Evolutionary conservation across 2,113 vertebrate genomes (phyloP).

Genomic region (Gallinago media): DNA sequence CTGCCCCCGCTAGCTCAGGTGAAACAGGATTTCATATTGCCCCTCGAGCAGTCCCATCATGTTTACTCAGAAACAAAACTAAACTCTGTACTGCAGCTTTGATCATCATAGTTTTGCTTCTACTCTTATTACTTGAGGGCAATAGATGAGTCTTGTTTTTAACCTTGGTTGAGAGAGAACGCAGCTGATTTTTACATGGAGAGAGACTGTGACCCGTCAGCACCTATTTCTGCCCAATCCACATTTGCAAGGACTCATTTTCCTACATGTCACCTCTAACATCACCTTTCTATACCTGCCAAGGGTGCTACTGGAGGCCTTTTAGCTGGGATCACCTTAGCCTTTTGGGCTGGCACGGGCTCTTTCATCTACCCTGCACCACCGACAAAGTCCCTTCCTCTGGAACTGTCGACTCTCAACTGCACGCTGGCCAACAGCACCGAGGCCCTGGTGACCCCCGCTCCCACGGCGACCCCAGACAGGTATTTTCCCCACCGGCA

Average conservation of each 20-base stretch:
- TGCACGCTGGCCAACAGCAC: constrained; percentile 67
- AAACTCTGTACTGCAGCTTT: neutral
- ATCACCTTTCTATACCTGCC: neutral
- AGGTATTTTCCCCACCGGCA: constrained; percentile 37
- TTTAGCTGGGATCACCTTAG: constrained; percentile 73
- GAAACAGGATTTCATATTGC: neutral
- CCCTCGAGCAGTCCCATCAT: neutral
- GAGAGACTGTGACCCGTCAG: fast-evolving
- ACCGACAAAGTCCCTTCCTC: constrained; percentile 69
- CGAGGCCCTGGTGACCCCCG: neutral
- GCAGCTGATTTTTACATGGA: neutral
- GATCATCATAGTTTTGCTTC: neutral
- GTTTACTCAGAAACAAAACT: neutral
- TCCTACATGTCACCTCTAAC: neutral
- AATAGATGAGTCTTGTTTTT: neutral
- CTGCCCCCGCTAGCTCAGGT: neutral
- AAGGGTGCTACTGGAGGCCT: constrained; percentile 85
- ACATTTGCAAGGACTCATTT: fast-evolving
- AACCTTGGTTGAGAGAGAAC: neutral
- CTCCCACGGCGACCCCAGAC: neutral
- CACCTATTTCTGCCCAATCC: neutral
- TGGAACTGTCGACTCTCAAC: constrained; percentile 73
- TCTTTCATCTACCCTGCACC: constrained; percentile 82
- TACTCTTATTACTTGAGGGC: neutral
- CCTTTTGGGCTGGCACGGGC: constrained; percentile 81